A percentile compares a stretch with the other conserved stretches of the same genome.
These are phyloP conservation scores for Tetramorium alpestre DNA, from an alignment of 1,140 invertebrate species.

Conservation along the genomic window DNA sequence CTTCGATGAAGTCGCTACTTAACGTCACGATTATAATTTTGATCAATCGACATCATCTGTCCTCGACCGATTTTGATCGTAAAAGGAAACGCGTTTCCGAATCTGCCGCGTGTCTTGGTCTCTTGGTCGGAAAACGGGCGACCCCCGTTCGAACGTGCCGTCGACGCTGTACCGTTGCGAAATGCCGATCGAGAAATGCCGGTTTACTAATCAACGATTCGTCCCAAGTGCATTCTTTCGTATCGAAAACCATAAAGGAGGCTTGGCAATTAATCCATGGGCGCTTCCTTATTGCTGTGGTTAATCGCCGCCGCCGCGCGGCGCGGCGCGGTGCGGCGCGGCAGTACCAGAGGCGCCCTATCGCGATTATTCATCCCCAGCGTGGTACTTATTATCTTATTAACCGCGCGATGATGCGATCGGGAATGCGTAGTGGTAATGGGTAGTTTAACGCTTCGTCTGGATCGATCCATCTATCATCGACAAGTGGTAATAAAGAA, in stretches of 20 bases:
- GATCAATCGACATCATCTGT: constrained; percentile 26
- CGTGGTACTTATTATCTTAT: constrained; percentile 59
- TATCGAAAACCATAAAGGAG: constrained; percentile 31
- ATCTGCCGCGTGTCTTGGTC: background rate
- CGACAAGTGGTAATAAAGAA: constrained; percentile 43
- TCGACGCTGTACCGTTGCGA: constrained; percentile 28
- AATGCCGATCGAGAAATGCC: constrained; percentile 17
- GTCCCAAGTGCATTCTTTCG: constrained; percentile 45
- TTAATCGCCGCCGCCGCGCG: constrained; percentile 17
- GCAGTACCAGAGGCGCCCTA: constrained; percentile 17
- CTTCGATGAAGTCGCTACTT: constrained; percentile 27
- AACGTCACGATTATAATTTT: constrained; percentile 54
- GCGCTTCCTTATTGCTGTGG: constrained; percentile 46
- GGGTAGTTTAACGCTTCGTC: constrained; percentile 45
- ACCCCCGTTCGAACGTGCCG: background rate
- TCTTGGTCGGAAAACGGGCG: background rate
- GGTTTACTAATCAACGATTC: constrained; percentile 36
- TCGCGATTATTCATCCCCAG: constrained; percentile 52
- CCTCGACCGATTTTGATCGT: constrained; percentile 4
- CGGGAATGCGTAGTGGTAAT: constrained; percentile 46
- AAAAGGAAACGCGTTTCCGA: background rate
- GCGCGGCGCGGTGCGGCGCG: background rate
- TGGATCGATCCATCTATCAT: constrained; percentile 52
- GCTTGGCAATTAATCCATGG: constrained; percentile 13
- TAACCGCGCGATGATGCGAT: constrained; percentile 49